phyloP scores from a whole-genome alignment of 2,888 invertebrate species.

The Tethea ocularis region DNA sequence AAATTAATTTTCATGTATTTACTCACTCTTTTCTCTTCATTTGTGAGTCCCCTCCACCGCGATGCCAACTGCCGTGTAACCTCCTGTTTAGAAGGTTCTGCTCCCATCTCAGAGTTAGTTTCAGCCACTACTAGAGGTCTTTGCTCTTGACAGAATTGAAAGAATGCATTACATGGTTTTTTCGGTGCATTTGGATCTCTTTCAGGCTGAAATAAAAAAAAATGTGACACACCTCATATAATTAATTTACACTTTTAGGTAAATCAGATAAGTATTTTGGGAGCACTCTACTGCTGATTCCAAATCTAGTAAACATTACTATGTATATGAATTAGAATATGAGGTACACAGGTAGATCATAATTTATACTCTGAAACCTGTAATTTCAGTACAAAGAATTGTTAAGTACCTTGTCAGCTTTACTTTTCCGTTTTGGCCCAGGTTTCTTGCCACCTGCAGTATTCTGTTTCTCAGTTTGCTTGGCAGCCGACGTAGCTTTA shows the following conservation, averaged over 20 bases:
- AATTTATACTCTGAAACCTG: not conserved
- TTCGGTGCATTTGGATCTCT: conserved; percentile 90
- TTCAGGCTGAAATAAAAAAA: conserved; percentile 62
- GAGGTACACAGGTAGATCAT: not conserved
- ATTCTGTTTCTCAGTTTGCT: conserved; percentile 65
- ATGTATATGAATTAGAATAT: too few relatives aligned
- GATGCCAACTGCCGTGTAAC: conserved; percentile 89
- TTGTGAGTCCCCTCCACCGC: conserved; percentile 88
- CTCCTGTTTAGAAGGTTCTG: conserved; percentile 89
- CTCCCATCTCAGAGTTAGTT: conserved; percentile 84
- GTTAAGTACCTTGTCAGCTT: conserved; percentile 81
- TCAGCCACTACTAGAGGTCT: conserved; percentile 88
- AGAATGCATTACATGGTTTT: conserved; percentile 91
- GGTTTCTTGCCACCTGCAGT: conserved; percentile 63
- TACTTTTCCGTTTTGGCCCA: conserved; percentile 83
- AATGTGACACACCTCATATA: not conserved
- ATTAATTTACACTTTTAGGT: too few relatives aligned
- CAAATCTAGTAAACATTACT: too few relatives aligned
- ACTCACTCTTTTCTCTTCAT: conserved; percentile 87
- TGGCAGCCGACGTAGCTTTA: conserved; percentile 53
- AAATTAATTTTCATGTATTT: not conserved
- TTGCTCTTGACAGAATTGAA: conserved; percentile 92
- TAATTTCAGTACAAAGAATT: conserved; percentile 7
- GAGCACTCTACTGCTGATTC: too few relatives aligned
- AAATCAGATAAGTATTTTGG: too few relatives aligned